These are phyloP conservation scores for Luperina nickerlii DNA, from an alignment of 2,888 invertebrate genomes.

Conservation along the genomic window DNA sequence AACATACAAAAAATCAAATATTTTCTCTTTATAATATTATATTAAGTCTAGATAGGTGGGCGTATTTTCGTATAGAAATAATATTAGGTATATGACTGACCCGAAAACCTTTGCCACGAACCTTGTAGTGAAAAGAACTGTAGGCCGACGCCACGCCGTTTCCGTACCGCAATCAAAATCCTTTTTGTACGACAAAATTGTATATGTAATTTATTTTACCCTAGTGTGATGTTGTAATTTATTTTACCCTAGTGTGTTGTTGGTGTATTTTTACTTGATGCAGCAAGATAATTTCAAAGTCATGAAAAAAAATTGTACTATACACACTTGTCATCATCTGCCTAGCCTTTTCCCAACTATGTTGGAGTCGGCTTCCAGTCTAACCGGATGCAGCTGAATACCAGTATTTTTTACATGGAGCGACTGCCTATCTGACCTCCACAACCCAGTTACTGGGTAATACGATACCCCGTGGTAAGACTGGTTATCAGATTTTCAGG, in stretches of 20 bases:
- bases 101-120: background rate
- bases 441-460: too few relatives aligned
- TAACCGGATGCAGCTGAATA: background rate
- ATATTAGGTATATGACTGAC: background rate
- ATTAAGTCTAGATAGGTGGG: too few relatives aligned
- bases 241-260: background rate
- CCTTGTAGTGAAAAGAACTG: background rate
- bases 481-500: too few relatives aligned
- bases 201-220: background rate
- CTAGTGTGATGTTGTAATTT: too few relatives aligned
- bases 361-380: too few relatives aligned
- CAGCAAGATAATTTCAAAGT: background rate
- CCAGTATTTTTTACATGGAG: too few relatives aligned
- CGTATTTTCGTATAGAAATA: background rate
- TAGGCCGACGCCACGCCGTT: background rate
- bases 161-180: slow-evolving; percentile 17
- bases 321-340: background rate
- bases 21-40: too few relatives aligned
- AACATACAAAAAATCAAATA: too few relatives aligned
- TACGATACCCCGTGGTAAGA: too few relatives aligned
- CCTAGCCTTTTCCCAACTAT: too few relatives aligned
- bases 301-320: background rate
- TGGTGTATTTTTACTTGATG: background rate
- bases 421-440: too few relatives aligned
- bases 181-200: background rate